Percentiles rank a stretch among this genome's conserved stretches.
Conservation (phyloP, 2,888 invertebrate species). For the Labia minor region DNA sequence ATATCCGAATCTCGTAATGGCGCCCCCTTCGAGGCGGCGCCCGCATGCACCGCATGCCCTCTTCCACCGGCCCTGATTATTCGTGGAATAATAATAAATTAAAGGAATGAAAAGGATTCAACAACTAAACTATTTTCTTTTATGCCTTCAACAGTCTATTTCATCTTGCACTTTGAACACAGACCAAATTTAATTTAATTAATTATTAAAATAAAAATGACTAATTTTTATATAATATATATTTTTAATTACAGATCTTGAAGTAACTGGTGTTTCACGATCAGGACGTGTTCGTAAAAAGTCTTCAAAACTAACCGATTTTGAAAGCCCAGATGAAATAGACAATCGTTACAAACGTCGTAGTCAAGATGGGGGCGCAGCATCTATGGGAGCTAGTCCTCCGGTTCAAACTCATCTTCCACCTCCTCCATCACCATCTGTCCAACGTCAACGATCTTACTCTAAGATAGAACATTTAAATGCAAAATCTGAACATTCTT, state of each 20-base stretch:
- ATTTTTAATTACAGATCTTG: conserved; percentile 30
- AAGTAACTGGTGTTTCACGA: conserved; percentile 76
- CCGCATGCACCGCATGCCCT: too few species aligned
- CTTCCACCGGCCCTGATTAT: too few species aligned
- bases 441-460: not conserved
- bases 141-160: too few species aligned
- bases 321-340: conserved; percentile 81
- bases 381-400: conserved; percentile 25
- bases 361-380: conserved; percentile 30
- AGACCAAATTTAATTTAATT: too few species aligned
- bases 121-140: too few species aligned
- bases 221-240: too few species aligned
- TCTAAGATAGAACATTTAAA: not conserved
- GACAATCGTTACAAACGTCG: conserved; percentile 48
- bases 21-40: too few species aligned
- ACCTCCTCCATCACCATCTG: not conserved
- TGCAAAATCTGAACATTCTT: not conserved
- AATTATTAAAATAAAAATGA: too few species aligned
- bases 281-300: conserved; percentile 88
- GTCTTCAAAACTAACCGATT: conserved; percentile 87
- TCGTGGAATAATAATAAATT: too few species aligned
- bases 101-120: too few species aligned
- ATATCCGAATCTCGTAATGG: too few species aligned
- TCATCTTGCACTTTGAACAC: too few species aligned
- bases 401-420: not conserved